Base-by-base conservation (phyloP, 2,888 invertebrate species). In the Zootermopsis nevadensis region DNA sequence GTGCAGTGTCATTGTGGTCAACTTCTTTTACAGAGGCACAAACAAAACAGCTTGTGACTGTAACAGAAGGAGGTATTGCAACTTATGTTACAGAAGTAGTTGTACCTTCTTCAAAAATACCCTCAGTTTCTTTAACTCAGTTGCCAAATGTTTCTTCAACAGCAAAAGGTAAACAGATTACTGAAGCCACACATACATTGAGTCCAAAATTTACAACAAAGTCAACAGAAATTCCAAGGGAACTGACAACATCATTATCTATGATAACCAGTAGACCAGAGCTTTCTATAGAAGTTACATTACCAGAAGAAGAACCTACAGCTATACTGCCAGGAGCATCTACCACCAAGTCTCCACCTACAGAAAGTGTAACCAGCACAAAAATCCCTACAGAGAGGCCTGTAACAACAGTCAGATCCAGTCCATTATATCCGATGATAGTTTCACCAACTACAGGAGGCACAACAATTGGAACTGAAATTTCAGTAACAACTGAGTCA, bases 241-340 rank as follows among this genome's bases (percentile, higher is more conserved):
- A 12, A 67, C 30, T 80, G 83, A 82, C 85, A 66, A 22, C 80
- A 72, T 35, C n/a, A 77, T 55, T 82, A 76, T 77, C 83, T 74
- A 85, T 79, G 48, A 12, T 69, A 53, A 81, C 83, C 38, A 76
- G 80, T 69, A 72, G 24, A 42, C 27, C 72, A 42, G 83, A 81
- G 81, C 67, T 77, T 66, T 42, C 42, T 33, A 48, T 48, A 60
- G n/a, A 48, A 33, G 24, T 66, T 42, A 38, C 66, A n/a, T 4
- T 42, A 31, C 55, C 79, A 66, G 35, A 77, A 67, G 55, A 77
- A 66, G 33, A 55, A 24, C 30, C 30, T 67, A 35, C 35, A 60
- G 48, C 15, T 30, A 22, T 66, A 48, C 33, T 48, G 60, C 22
- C 48, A 38, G 31, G 77, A 83, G 81, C 81, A 76, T 82, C 77